Evolutionary conservation across 2,113 vertebrate genomes (phyloP).

Genomic region (Ifrita kowaldi): DNA sequence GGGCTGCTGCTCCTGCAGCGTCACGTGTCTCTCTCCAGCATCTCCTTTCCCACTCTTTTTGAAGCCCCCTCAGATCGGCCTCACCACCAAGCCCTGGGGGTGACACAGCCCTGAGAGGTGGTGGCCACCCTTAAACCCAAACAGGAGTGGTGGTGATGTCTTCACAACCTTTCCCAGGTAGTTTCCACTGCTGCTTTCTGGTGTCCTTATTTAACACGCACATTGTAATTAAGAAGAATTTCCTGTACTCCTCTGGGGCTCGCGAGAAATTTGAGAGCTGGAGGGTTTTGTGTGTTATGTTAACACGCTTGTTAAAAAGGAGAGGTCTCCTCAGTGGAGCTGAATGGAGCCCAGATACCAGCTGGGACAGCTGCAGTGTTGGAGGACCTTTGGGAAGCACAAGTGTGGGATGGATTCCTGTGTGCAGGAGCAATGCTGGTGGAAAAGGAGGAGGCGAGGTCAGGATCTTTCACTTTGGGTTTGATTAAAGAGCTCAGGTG

Average conservation of each 20-base stretch:
- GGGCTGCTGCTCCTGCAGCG: not conserved
- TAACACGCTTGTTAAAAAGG: slow-evolving; percentile 1
- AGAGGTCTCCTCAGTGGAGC: not conserved
- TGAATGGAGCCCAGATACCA: not conserved
- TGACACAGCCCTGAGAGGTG: not conserved
- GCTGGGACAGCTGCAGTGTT: not conserved
- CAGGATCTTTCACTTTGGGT: not conserved
- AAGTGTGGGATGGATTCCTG: not conserved
- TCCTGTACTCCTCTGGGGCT: slow-evolving; percentile 49
- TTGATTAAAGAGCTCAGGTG: not conserved
- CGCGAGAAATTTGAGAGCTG: not conserved
- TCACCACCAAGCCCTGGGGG: not conserved
- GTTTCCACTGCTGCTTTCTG: not conserved
- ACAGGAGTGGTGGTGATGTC: not conserved
- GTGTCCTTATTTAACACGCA: not conserved
- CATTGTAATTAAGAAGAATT: slow-evolving; percentile 49
- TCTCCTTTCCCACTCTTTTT: not conserved
- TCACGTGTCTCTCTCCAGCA: fast-evolving
- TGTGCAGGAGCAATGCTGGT: fast-evolving
- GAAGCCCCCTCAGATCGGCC: not conserved
- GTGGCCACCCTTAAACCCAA: not conserved
- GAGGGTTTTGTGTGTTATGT: slow-evolving; percentile 49
- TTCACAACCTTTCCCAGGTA: not conserved
- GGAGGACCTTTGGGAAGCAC: not conserved
- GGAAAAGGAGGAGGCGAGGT: not conserved